Base-by-base conservation (phyloP, 1,140 invertebrate species). In the Saccostrea cuccullata region DNA sequence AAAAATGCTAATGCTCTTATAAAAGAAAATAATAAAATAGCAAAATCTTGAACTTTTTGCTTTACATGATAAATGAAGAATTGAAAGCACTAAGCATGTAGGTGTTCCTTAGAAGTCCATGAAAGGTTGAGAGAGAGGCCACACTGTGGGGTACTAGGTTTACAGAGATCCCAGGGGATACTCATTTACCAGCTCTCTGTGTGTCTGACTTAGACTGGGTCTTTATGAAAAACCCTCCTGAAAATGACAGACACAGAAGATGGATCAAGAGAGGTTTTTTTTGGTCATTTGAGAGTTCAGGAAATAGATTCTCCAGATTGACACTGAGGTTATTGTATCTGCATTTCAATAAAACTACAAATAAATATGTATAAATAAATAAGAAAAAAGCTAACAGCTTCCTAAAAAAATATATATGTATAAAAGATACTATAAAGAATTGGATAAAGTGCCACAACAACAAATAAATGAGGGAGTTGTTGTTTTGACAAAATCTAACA, bases 321-420 rank as follows among this genome's bases (percentile, higher is more conserved):
- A 77, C 70, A 77, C 30, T 77, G 26, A 77, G 70, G 26, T 40
- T 15, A 77, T 30, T 77, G 70, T 77, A 77, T 77, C 70, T 77
- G 70, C 70, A 77, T 77, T 77, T 77, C 70, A 77, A 77, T 77
- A 77, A 84, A 84, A 84, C 40, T 84, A 56, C 82, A 55, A 84
- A 84, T 56, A 56, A 55, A 84, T 56, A 84, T 84, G 55, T 56
- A 84, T 8, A 84, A 55, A 84, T 84, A 36, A 55, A 84, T 84
- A n/a, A 55, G 20, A 55, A 36, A 55, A 84, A 84, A 55, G 82
- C 55, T 84, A n/a, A 55, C 17, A 84, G 12, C 11, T 84, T 20
- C 23, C 40, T 84, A 55, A 30, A 17, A 36, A 84, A 55, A 26
- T 36, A 55, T 55, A 23, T 55, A 84, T 30, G 47, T 20, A 17